Percentiles rank a stretch among this genome's conserved stretches.
These are phyloP conservation scores for Bujurquina vittata DNA, from an alignment of 2,113 vertebrate genomes.

Conservation along the genomic window DNA sequence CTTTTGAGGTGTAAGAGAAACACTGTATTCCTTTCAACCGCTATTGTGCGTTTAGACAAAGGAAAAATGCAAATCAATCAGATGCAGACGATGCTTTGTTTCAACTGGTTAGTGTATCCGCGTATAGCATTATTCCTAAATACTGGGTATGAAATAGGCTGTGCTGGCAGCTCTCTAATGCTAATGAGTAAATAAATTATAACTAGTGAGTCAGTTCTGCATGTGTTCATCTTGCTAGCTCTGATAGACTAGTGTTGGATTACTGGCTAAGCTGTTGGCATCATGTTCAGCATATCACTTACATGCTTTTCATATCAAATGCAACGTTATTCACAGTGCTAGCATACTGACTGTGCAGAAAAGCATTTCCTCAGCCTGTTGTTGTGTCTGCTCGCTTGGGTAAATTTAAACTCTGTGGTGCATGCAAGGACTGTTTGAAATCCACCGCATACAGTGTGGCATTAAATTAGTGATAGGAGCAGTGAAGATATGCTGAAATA, in stretches of 20 bases:
- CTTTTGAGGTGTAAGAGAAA: too few relatives aligned
- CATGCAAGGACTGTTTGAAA: slow-evolving; percentile 65
- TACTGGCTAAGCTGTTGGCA: slow-evolving; percentile 56
- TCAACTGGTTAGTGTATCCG: slow-evolving; percentile 16
- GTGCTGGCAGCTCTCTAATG: slow-evolving; percentile 39
- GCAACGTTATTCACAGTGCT: slow-evolving; percentile 25
- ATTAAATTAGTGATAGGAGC: slow-evolving; percentile 70
- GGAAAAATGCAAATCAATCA: slow-evolving; percentile 13
- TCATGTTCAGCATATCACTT: slow-evolving; percentile 30
- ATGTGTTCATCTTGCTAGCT: slow-evolving; percentile 48
- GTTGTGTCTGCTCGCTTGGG: slow-evolving; percentile 60
- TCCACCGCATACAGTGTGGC: slow-evolving; percentile 57
- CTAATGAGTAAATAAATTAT: slow-evolving; percentile 44
- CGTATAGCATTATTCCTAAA: slow-evolving; percentile 9
- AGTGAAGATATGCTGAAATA: slow-evolving; percentile 10
- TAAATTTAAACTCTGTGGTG: slow-evolving; percentile 59
- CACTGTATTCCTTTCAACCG: too few relatives aligned
- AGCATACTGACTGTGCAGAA: background rate
- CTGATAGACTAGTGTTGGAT: slow-evolving; percentile 46
- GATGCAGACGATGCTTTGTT: slow-evolving; percentile 20
- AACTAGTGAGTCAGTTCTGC: slow-evolving; percentile 53
- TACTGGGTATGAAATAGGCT: slow-evolving; percentile 1
- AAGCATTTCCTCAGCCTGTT: slow-evolving; percentile 13
- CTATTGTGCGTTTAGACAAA: slow-evolving; percentile 10
- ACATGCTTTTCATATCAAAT: slow-evolving; percentile 41